Evolutionary conservation across 2,888 invertebrate genomes (phyloP).

Genomic region (Therioaphis trifolii): DNA sequence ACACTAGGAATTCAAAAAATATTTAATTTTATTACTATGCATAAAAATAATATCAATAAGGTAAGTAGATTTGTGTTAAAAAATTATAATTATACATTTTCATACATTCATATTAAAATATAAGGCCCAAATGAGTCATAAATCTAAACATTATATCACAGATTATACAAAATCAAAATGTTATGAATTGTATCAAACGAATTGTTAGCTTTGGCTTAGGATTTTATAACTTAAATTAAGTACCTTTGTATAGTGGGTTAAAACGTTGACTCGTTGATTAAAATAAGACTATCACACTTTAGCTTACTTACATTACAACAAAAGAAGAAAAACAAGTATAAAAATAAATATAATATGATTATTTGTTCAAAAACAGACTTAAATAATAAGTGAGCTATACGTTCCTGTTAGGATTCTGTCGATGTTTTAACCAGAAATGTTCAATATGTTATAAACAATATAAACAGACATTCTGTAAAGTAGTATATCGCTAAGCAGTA

Average conservation of each 20-base stretch:
- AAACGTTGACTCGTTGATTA: conserved; percentile 51
- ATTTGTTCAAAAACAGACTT: conserved; percentile 56
- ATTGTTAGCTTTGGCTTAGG: conserved; percentile 59
- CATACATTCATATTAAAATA: conserved; percentile 46
- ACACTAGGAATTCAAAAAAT: conserved; percentile 27
- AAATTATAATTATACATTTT: conserved; percentile 26
- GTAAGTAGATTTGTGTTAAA: conserved; percentile 39
- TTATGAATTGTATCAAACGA: conserved; percentile 34
- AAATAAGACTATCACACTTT: conserved; percentile 60
- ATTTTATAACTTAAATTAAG: conserved; percentile 43
- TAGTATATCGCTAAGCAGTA: conserved; percentile 32
- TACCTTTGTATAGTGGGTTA: conserved; percentile 42
- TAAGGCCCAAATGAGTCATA: conserved; percentile 49
- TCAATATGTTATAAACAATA: conserved; percentile 18
- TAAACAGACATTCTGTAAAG: not conserved
- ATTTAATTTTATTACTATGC: conserved; percentile 17
- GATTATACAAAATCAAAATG: conserved; percentile 58
- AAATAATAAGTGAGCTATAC: conserved; percentile 59
- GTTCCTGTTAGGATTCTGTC: conserved; percentile 48
- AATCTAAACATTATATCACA: conserved; percentile 61
- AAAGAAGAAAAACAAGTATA: conserved; percentile 50
- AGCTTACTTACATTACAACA: conserved; percentile 54
- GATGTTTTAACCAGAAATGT: conserved; percentile 31
- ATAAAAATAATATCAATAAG: conserved; percentile 35
- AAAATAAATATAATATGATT: conserved; percentile 50